Conservation (phyloP, 2,888 invertebrate species). For the Candidula unifasciata region DNA sequence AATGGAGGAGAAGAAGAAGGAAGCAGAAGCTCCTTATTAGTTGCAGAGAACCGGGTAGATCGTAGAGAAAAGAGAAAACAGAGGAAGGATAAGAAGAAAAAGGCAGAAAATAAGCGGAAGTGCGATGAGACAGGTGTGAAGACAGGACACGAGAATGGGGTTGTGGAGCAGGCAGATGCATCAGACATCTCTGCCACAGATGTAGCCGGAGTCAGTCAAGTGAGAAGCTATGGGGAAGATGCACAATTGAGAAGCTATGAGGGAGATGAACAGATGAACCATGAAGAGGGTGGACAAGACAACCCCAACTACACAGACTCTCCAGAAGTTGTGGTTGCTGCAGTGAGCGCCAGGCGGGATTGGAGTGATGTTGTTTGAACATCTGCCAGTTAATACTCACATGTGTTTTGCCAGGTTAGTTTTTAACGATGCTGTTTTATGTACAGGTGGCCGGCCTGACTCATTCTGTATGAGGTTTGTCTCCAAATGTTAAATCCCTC, state of each 20-base stretch:
- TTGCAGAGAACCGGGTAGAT: constrained; percentile 13
- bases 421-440: no score
- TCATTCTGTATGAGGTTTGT: no score
- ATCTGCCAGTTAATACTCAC: no score
- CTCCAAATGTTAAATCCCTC: no score
- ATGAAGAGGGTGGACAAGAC: background rate
- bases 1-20: background rate
- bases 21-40: background rate
- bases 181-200: background rate
- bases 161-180: background rate
- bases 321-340: background rate
- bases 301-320: constrained; percentile 22
- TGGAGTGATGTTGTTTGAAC: constrained; percentile 28
- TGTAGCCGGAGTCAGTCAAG: background rate
- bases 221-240: background rate
- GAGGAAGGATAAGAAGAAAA: constrained; percentile 34
- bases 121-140: background rate
- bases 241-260: background rate
- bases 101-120: background rate
- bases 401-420: no score
- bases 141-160: background rate
- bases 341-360: background rate
- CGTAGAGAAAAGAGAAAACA: constrained; percentile 13
- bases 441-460: no score
- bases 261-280: background rate